phyloP scores from a whole-genome alignment of 2,888 invertebrate species.

The Cryptocheilus praepositus region DNA sequence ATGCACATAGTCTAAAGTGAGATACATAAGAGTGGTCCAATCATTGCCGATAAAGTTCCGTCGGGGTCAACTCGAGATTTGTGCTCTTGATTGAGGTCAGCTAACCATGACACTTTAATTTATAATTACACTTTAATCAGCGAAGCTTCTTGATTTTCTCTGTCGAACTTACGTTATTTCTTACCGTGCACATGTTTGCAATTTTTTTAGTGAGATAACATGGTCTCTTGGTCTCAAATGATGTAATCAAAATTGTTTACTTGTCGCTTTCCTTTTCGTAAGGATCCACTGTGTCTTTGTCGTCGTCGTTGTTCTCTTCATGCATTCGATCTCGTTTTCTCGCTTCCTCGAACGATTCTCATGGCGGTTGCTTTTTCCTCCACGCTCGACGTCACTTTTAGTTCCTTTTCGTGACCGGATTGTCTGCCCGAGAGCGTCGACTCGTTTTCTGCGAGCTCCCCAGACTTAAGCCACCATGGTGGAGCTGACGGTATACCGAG shows the following conservation, averaged over 20 bases:
- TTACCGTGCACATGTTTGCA: too few species aligned
- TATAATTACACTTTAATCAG: too few species aligned
- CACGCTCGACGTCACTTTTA: constrained; percentile 39
- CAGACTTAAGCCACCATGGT: neutral
- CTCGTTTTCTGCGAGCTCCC: constrained; percentile 31
- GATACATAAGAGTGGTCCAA: too few species aligned
- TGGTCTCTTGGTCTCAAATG: neutral
- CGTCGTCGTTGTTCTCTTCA: neutral
- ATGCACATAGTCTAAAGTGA: too few species aligned
- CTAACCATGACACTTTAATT: too few species aligned
- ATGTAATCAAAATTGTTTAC: neutral
- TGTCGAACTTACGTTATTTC: neutral
- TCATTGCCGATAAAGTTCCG: too few species aligned
- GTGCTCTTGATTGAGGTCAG: too few species aligned
- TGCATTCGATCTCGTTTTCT: constrained; percentile 8
- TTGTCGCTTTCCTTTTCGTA: neutral
- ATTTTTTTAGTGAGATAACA: neutral
- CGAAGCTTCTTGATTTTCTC: neutral
- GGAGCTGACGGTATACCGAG: neutral
- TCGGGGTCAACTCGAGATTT: too few species aligned
- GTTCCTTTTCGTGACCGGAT: constrained; percentile 35
- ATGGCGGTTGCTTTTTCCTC: constrained; percentile 26
- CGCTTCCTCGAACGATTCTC: constrained; percentile 9
- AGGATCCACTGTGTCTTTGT: neutral
- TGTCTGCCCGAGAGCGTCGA: constrained; percentile 44